Percentiles rank a stretch among this genome's conserved stretches.
phyloP scores from a whole-genome alignment of 2,888 invertebrate genomes.

The Heterodera filipjevi region DNA sequence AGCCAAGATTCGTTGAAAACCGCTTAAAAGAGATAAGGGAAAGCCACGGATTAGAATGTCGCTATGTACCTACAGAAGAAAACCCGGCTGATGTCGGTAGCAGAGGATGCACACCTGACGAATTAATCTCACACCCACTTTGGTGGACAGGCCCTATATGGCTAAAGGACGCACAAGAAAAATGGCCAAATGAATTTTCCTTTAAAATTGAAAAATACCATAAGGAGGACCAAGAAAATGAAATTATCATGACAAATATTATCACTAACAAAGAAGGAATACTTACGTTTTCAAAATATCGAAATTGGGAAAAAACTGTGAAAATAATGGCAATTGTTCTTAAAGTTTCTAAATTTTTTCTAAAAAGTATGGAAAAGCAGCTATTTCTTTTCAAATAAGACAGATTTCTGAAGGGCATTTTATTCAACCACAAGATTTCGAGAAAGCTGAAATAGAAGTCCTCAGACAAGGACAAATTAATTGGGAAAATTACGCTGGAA shows the following conservation, averaged over 20 bases:
- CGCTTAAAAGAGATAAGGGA: not conserved
- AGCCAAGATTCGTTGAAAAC: too few relatives aligned
- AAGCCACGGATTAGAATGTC: conserved; percentile 4
- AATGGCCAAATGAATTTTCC: conserved; percentile 25
- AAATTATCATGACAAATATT: not conserved
- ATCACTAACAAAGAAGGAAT: not conserved
- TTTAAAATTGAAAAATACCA: not conserved
- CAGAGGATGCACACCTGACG: conserved; percentile 35
- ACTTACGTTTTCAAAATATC: not conserved
- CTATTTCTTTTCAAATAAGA: not conserved
- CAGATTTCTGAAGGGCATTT: not conserved
- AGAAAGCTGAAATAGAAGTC: not conserved
- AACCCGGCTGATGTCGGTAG: conserved; percentile 62
- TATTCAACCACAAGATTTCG: not conserved
- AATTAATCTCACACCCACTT: conserved; percentile 30
- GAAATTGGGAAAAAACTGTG: not conserved
- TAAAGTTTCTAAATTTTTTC: not conserved
- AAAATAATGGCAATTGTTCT: not conserved
- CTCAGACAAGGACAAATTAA: not conserved
- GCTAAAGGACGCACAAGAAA: not conserved
- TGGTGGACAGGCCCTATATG: conserved; percentile 45
- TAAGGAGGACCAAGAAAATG: not conserved
- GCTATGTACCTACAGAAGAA: conserved; percentile 47
- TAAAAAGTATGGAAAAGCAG: not conserved
- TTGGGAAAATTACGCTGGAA: not conserved